Evolutionary conservation across 2,113 vertebrate species (phyloP).

Genomic region (Gobiocypris rarus): DNA sequence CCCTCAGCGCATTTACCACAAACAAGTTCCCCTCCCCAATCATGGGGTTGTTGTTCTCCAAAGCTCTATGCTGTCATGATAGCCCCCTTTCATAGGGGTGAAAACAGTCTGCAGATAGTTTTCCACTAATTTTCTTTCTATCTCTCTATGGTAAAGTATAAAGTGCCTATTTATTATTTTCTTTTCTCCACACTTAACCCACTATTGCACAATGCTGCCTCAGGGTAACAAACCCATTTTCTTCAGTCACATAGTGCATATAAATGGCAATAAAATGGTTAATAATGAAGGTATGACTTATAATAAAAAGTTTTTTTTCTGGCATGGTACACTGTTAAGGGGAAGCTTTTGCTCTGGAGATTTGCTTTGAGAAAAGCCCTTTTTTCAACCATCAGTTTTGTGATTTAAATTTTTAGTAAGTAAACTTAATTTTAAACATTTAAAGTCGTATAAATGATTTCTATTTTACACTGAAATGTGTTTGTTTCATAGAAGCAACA

Average conservation of each 20-base stretch:
- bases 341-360: background rate
- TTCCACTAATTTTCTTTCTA: constrained; percentile 2
- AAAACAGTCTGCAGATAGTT: constrained; percentile 1
- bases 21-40: constrained; percentile 27
- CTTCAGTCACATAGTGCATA: background rate
- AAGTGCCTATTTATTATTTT: background rate
- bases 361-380: background rate
- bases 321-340: background rate
- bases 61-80: background rate
- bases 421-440: no score
- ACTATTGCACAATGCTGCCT: background rate
- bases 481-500: background rate
- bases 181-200: background rate
- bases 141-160: background rate
- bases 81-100: no score
- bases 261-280: background rate
- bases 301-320: background rate
- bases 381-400: background rate
- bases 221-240: background rate
- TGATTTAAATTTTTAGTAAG: no score
- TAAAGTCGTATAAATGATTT: background rate
- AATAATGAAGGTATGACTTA: background rate
- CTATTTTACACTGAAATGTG: background rate
- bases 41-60: constrained; percentile 7
- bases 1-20: background rate